Conservation (phyloP, 2,113 vertebrate species). For the Etia nguti region DNA sequence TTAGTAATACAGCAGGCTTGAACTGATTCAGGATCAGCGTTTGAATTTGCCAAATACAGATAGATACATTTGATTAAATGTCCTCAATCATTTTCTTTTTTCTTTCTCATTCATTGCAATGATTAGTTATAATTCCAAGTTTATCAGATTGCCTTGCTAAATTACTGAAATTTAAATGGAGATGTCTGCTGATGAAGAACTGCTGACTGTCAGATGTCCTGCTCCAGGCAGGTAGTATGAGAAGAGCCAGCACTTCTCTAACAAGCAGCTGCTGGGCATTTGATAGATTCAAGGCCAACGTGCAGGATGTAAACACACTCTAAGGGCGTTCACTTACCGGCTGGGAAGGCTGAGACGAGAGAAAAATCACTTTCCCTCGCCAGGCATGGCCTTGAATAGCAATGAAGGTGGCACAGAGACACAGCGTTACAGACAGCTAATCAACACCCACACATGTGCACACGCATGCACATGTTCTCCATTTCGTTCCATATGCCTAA, state of each 20-base stretch:
- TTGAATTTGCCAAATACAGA: not conserved
- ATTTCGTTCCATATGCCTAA: not conserved
- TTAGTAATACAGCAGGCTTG: not conserved
- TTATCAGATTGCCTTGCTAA: not conserved
- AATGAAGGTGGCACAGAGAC: conserved; percentile 13
- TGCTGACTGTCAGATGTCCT: not conserved
- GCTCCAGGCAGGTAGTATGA: not conserved
- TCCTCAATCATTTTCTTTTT: not conserved
- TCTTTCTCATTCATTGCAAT: not conserved
- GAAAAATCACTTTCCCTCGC: conserved; percentile 16
- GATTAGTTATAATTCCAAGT: not conserved
- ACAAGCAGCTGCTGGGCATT: conserved; percentile 21
- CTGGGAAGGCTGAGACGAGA: not conserved
- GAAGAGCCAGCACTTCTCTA: not conserved
- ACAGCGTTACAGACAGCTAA: not conserved
- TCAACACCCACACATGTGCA: not conserved
- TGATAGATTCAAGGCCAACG: conserved; percentile 23
- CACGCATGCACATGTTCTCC: not conserved
- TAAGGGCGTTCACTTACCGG: not conserved
- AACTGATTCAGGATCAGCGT: not conserved
- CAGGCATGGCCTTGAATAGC: conserved; percentile 26
- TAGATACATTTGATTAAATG: not conserved
- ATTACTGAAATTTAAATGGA: not conserved
- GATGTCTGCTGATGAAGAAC: not conserved
- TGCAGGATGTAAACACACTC: conserved; percentile 34